Base-by-base conservation (phyloP, 2,888 invertebrate species). In the Adelphocoris suturalis region DNA sequence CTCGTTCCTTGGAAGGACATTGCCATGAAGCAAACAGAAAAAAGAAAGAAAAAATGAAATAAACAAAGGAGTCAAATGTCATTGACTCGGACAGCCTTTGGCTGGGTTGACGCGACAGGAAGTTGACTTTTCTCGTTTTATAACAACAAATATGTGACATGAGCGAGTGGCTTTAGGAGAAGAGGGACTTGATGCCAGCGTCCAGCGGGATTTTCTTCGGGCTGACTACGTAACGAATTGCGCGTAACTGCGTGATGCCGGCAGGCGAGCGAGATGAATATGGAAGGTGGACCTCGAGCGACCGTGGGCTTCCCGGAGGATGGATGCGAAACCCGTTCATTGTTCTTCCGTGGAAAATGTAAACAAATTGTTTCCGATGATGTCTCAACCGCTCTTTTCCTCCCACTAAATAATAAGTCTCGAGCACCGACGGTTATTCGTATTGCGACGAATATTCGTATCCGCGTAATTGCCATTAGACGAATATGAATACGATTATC, bases 111-210 rank as follows among this genome's bases (percentile, higher is more conserved):
- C 68, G 68, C 68, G 68, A 68, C 68, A 68, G 68, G 68, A 68
- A 68, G 68, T 68, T 68, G 68, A 68, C 68, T 68, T 68, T 68
- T 68, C 68, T 68, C 68, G 68, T 68, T 68, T 13, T 68, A 27
- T 68, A 68, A 68, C 68, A 23, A 27, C 68, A 68, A 68, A 68
- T 23, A 68, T 23, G 23, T 68, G 68, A 68, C 68, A 68, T 9
- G 68, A 68, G 19, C 19, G 23, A 61, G n/a, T n/a, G n/a, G n/a
- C n/a, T n/a, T n/a, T n/a, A 61, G 3, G 23, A 2, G 68, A 68
- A 68, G 68, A n/a, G 12, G 52, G 16, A 68, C 23, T 68, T 68
- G 68, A 61, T 61, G 68, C 23, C 68, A 68, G 68, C 23, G 19
- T 68, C 68, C 68, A 23, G 11, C 12, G 23, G 68, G 52, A 52